phyloP scores from a whole-genome alignment of 2,888 invertebrate species.

The Caenorhabditis japonica region DNA sequence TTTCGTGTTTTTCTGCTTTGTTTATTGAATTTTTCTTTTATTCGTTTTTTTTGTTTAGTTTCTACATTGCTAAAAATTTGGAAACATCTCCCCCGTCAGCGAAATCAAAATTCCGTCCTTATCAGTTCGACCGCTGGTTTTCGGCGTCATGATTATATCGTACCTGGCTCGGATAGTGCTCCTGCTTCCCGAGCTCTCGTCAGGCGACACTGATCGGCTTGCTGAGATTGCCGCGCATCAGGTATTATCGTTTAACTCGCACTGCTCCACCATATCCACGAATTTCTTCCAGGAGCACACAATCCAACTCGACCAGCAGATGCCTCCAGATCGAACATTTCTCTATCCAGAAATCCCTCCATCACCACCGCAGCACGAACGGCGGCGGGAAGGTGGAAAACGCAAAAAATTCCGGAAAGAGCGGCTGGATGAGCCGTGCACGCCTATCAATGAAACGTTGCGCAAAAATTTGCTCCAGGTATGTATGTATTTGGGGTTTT shows the following conservation, averaged over 20 bases:
- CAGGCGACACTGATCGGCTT: slow-evolving; percentile 66
- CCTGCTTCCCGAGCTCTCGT: slow-evolving; percentile 71
- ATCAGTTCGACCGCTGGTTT: slow-evolving; percentile 21
- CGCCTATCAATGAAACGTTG: slow-evolving; percentile 66
- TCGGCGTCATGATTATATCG: slow-evolving; percentile 72
- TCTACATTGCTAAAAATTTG: too few relatives aligned
- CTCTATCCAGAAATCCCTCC: slow-evolving; percentile 17
- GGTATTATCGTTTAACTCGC: slow-evolving; percentile 26
- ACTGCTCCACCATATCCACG: too few relatives aligned
- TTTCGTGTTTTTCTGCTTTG: slow-evolving; percentile 12
- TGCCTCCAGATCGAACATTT: slow-evolving; percentile 33
- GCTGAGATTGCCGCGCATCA: slow-evolving; percentile 66
- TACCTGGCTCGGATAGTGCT: slow-evolving; percentile 74
- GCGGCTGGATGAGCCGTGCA: slow-evolving; percentile 52
- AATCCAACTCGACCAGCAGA: slow-evolving; percentile 36
- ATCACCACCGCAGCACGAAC: slow-evolving; percentile 22
- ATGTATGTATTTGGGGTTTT: slow-evolving; percentile 13
- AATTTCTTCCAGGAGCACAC: slow-evolving; percentile 31
- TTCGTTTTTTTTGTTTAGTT: slow-evolving; percentile 12
- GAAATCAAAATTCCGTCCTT: slow-evolving; percentile 47
- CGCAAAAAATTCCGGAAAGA: slow-evolving; percentile 55
- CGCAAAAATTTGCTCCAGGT: slow-evolving; percentile 70
- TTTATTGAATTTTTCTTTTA: slow-evolving; percentile 22
- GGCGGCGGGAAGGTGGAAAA: slow-evolving; percentile 40
- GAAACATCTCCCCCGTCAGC: too few relatives aligned